Base-by-base conservation (phyloP, 1,140 invertebrate species). In the Eueides isabella region DNA sequence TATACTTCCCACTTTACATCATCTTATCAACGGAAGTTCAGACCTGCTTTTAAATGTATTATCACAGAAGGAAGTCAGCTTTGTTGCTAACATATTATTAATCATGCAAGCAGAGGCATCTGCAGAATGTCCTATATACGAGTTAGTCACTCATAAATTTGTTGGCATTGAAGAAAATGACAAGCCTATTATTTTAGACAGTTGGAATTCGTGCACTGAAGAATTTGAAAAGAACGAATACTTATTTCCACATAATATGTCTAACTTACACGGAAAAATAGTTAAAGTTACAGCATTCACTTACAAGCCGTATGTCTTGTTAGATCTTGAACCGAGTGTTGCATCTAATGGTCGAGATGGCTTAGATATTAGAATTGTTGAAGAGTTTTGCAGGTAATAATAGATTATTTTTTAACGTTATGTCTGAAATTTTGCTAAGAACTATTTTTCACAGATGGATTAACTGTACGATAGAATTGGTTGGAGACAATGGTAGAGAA, bases 401-500 rank as follows among this genome's bases (percentile, higher is more conserved):
- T 61, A 44, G 7, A 55, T 31, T 38, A 28, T 26, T 29, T 29
- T 38, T 19, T 6, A 11, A 31, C 35, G n/a, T 28, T n/a, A 2
- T 44, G 2, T 48, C 19, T 7, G 16, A 48, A 48, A 19, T 19
- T n/a, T 48, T 48, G 19, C 7, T 55, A 26, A 4, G 9, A 11
- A 23, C 9, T 55, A 23, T 26, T 26, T 44, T 61, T 26, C 11
- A 28, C 68, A 93, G 93, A 67, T 91, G 93, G 90, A 88, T 94
- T 67, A 94, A 94, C 78, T 95, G 94, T 41, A 89, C 92, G 0
- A 78, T 93, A 26, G 82, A 91, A 78, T 82, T 95, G 35, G 79
- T 95, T 19, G 87, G 92, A 64, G 93, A 94, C 67, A 91, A 94
- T 67, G 83, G 85, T 29, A 86, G 94, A 29, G 84, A 94, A 80